phyloP scores from a whole-genome alignment of 2,888 invertebrate genomes.

The Dyspetes luteomarginatus region DNA sequence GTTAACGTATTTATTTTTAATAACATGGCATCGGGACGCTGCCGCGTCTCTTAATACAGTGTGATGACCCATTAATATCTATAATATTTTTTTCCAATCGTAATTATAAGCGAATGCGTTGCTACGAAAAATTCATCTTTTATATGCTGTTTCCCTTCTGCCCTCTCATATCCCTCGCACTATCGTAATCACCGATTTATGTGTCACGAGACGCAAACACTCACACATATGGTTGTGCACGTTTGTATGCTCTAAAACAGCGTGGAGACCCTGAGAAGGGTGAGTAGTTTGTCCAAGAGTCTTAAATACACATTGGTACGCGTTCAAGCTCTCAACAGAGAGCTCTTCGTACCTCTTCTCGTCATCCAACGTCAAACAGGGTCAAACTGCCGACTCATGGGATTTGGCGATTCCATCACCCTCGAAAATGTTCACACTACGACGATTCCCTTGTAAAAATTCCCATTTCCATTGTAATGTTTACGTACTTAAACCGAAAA shows the following conservation, averaged over 20 bases:
- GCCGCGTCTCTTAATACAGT: neutral
- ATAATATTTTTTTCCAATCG: neutral
- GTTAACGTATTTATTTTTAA: no score
- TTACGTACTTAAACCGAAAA: neutral
- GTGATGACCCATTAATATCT: neutral
- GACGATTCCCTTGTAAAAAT: neutral
- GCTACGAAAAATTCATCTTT: neutral
- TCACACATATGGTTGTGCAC: neutral
- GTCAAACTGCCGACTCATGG: constrained; percentile 15
- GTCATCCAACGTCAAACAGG: constrained; percentile 16
- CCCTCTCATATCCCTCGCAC: neutral
- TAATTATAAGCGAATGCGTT: constrained; percentile 6
- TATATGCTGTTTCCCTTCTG: constrained; percentile 7
- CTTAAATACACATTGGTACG: constrained; percentile 39
- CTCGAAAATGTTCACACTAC: neutral
- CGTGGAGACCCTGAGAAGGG: constrained; percentile 1
- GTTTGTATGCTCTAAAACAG: constrained; percentile 17
- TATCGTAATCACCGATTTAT: neutral
- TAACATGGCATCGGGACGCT: no score
- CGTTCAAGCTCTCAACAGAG: constrained; percentile 24
- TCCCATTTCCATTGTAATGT: neutral
- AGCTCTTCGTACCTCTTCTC: neutral
- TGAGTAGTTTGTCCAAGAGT: constrained; percentile 46
- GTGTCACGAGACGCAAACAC: neutral
- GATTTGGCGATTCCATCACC: neutral